These are phyloP conservation scores for Echiichthys vipera DNA, from an alignment of 2,797 vertebrate species.

Conservation along the genomic window DNA sequence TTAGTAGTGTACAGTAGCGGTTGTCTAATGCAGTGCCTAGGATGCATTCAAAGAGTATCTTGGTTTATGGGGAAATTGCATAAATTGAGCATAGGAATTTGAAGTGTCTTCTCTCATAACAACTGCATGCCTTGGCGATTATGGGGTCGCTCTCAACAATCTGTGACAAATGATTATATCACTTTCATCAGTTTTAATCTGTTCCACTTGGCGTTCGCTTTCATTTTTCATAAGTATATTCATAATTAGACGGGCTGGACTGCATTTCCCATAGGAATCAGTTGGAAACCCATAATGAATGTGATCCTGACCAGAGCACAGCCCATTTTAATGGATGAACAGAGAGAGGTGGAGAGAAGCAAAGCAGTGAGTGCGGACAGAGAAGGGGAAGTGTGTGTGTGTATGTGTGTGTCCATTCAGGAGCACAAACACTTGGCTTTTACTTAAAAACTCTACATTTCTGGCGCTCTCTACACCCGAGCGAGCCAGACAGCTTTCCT, in stretches of 20 bases:
- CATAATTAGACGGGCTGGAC: constrained; percentile 47
- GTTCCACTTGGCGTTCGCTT: constrained; percentile 41
- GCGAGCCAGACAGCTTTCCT: constrained; percentile 55
- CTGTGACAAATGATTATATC: constrained; percentile 63
- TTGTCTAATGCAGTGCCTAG: constrained; percentile 8
- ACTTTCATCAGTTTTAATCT: constrained; percentile 58
- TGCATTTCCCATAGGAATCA: constrained; percentile 38
- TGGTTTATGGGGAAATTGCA: constrained; percentile 15
- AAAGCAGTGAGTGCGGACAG: too few relatives aligned
- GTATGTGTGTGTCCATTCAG: not conserved
- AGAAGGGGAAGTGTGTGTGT: too few relatives aligned
- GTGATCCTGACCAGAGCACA: constrained; percentile 36
- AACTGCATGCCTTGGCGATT: not conserved
- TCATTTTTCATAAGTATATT: constrained; percentile 45
- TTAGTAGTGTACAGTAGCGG: not conserved
- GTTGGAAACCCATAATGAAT: constrained; percentile 41
- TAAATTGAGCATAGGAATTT: constrained; percentile 17
- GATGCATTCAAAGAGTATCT: constrained; percentile 17
- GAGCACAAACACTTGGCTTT: constrained; percentile 35
- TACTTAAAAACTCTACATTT: constrained; percentile 50
- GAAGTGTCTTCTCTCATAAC: constrained; percentile 27
- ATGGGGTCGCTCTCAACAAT: constrained; percentile 23
- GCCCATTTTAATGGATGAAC: constrained; percentile 32
- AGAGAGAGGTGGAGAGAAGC: constrained; percentile 23
- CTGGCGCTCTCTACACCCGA: constrained; percentile 28